Evolutionary conservation across 1,140 invertebrate genomes (phyloP), one percentile per base, ranked within the genome.

Genomic region (Lepidurus packardi): DNA sequence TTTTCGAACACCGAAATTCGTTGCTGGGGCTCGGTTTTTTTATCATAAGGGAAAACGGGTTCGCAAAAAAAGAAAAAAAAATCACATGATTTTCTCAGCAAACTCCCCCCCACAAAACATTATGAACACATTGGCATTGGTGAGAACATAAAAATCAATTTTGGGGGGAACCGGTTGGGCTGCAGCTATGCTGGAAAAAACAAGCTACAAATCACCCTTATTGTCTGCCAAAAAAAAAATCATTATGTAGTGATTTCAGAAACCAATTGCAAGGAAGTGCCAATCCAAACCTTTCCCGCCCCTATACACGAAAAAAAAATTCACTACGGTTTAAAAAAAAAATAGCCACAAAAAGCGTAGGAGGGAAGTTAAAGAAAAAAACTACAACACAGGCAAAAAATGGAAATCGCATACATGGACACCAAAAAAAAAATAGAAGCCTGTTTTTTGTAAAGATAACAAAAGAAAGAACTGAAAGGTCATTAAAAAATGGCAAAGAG

Each of bases 221-320:
- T 3, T 34, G 34, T 34, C 34, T 34, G 34, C 34, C 34, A 34
- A 34, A 34, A 34, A 34, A 34, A 34, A 34, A 34, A 3, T 34
- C 53, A 65, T n/a, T 65, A 65, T 65, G 53, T n/a, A 65, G 53
- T 21, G 53, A 65, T 65, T 65, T 65, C 53, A 65, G 53, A 65
- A 65, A 65, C 53, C 53, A 65, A 65, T 65, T 65, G 53, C 53
- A 65, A 65, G 53, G 53, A 65, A 65, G 53, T 65, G 53, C 53
- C 53, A 65, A 65, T 65, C 53, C 53, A 13, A 65, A 65, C 53
- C 53, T 65, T 65, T 65, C 21, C 53, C 53, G 53, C 53, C 53
- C 53, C 21, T n/a, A 65, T 21, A 65, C 53, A 65, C 53, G 21
- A 65, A 65, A 65, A 21, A 21, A 13, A 65, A 65, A 7, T 7